Evolutionary conservation across 64 coral and sea anemone species (phyloP).

Genomic region (Montipora efflorescens): DNA sequence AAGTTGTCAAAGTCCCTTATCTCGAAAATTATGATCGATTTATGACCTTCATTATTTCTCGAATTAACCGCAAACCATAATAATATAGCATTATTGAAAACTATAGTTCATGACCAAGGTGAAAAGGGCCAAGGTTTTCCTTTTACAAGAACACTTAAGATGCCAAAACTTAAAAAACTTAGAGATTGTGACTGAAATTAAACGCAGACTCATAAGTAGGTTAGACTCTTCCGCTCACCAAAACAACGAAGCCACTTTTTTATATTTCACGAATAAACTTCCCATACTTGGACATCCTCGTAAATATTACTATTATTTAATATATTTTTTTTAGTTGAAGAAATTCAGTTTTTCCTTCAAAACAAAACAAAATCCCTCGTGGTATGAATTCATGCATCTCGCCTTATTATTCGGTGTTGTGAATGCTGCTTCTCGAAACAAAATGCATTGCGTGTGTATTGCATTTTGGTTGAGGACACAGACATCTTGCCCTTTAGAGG

Average conservation of each 20-base stretch:
- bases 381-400: not conserved
- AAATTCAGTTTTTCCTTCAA: not conserved
- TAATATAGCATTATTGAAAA: not conserved
- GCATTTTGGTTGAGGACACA: conserved; percentile 30
- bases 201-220: not conserved
- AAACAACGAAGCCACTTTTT: not conserved
- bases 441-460: conserved; percentile 7
- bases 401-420: not conserved
- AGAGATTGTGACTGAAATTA: not conserved
- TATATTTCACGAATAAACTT: not conserved
- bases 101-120: not conserved
- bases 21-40: not conserved
- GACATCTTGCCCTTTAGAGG: conserved; percentile 19
- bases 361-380: not conserved
- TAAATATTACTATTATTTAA: not conserved
- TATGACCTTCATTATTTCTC: not conserved
- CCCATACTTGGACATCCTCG: not conserved
- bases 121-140: not conserved
- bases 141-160: not conserved
- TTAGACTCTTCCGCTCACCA: not conserved
- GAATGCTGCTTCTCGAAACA: not conserved
- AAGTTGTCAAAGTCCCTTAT: not conserved
- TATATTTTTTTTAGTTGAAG: not conserved
- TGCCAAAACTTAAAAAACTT: not conserved
- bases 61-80: not conserved